These are phyloP conservation scores for Pseudomyrmex cubaensis DNA, from an alignment of 1,140 invertebrate species.

Conservation along the genomic window DNA sequence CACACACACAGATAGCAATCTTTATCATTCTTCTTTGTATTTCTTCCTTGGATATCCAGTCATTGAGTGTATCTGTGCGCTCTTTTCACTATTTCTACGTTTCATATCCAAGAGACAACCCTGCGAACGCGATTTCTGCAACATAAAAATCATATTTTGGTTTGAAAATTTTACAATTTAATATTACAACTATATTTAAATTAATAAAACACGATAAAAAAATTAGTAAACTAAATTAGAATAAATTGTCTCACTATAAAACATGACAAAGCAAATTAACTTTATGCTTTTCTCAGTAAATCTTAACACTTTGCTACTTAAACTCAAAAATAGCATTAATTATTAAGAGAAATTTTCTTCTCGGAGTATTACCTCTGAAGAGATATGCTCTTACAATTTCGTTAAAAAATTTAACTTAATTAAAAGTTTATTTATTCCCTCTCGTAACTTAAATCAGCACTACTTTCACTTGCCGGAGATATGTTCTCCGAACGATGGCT, in stretches of 20 bases:
- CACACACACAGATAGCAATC: slow-evolving; percentile 27
- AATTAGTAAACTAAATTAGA: too few relatives aligned
- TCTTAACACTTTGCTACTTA: too few relatives aligned
- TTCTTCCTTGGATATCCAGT: slow-evolving; percentile 57
- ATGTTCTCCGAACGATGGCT: not conserved
- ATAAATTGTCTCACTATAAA: too few relatives aligned
- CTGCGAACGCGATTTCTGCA: slow-evolving; percentile 27
- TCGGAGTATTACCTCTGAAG: too few relatives aligned
- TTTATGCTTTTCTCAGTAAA: too few relatives aligned
- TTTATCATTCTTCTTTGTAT: slow-evolving; percentile 62
- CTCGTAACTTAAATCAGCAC: not conserved
- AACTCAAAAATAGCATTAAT: too few relatives aligned
- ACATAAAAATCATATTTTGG: slow-evolving; percentile 27
- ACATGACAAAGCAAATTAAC: too few relatives aligned
- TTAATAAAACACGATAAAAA: too few relatives aligned
- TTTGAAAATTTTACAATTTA: not conserved
- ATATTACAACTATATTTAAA: too few relatives aligned
- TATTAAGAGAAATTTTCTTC: too few relatives aligned
- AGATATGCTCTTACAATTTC: too few relatives aligned
- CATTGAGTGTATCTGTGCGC: slow-evolving; percentile 30
- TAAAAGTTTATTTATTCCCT: not conserved
- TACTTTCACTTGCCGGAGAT: not conserved
- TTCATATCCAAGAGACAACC: slow-evolving; percentile 66
- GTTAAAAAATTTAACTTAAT: too few relatives aligned
- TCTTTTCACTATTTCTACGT: slow-evolving; percentile 39